Evolutionary conservation across 2,888 invertebrate species (phyloP), one percentile per base, ranked within the genome.

Genomic region (Allolobophora icterica): DNA sequence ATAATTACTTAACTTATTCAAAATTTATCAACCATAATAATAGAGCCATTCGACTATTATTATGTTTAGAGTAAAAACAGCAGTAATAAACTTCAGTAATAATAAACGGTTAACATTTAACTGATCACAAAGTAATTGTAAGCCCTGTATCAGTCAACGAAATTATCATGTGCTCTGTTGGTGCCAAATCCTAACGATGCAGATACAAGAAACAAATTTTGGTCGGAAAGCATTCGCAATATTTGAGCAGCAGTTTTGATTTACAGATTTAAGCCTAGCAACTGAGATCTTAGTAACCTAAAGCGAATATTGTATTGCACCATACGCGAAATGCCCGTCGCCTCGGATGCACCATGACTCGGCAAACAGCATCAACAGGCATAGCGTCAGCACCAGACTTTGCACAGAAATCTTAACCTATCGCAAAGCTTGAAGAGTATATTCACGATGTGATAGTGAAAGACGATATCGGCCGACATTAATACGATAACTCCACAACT

Each of bases 201-300:
- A 87, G 35, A 87, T 34, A 35, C 87, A 87, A 30, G n/a, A 87
- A 35, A 87, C 34, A 87, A n/a, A 87, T 87, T 87, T 87, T 87
- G 87, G 87, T 87, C 87, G 87, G 21, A 87, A 87, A 87, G 38
- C 87, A 87, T 87, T 87, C 17, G 38, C 87, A n/a, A 87, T 19
- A 87, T n/a, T 87, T 87, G 87, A 87, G 87, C 87, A 87, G 87
- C 87, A 87, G 13, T 87, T 87, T 87, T 87, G 87, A 87, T 87
- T 87, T 87, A 87, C 87, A 87, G 35, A 87, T 87, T 87, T 87
- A 87, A 87, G 87, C 87, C 87, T 87, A 87, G 35, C 35, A 17
- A 87, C 87, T 17, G 87, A 87, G 87, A 87, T 87, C 87, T 87
- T 87, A 34, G 34, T 87, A 87, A 87, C 87, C 87, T 87, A 87